Base-by-base conservation (phyloP, 2,113 vertebrate species). In the Silurus meridionalis region DNA sequence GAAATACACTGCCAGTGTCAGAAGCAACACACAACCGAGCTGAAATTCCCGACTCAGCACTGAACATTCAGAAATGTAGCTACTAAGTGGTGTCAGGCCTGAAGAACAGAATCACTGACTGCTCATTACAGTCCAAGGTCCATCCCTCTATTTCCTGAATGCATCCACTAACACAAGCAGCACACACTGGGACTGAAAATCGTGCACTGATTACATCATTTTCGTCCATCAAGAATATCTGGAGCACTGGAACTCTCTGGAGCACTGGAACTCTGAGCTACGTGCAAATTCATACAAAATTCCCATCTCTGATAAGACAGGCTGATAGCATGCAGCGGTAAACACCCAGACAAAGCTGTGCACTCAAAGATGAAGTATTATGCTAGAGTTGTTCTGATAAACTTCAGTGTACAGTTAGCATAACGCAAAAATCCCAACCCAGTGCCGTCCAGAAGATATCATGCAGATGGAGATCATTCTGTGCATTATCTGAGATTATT, bases 301-400 rank as follows among this genome's bases (percentile, higher is more conserved):
- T 58, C 25, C 25, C 15, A 80, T 82, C 66, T 78, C 46, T 77
- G 75, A 84, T 80, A 74, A 11, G 46, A 80, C 14, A 80, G 37
- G 60, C 69, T 81, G 82, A 89, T 84, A 82, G 11, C 74, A 87
- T 8, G 19, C 84, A 58, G 37, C 10, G 8, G 50, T 82, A 60
- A 48, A 80, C 58, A 86, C 46, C 25, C 3, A 6, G 60, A 50
- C 25, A 67, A 66, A 37, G 6, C 10, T 15, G 6, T 21, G 50
- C 8, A 48, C 5, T 61, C n/a, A 19, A 46, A 58, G 21, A n/a
- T 8, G 69, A 72, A 72, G 37, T 17, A 19, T 53, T 25, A 25
- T 2, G 6, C 23, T 55, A 6, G 3, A 19, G 28, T 1, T 19
- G 13, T 9, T 37, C n/a, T 57, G 75, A 55, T 79, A 79, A 57